Base-by-base conservation (phyloP, 30 jellyfish, hydroid and myxozoan species). In the Sanderia malayensis region DNA sequence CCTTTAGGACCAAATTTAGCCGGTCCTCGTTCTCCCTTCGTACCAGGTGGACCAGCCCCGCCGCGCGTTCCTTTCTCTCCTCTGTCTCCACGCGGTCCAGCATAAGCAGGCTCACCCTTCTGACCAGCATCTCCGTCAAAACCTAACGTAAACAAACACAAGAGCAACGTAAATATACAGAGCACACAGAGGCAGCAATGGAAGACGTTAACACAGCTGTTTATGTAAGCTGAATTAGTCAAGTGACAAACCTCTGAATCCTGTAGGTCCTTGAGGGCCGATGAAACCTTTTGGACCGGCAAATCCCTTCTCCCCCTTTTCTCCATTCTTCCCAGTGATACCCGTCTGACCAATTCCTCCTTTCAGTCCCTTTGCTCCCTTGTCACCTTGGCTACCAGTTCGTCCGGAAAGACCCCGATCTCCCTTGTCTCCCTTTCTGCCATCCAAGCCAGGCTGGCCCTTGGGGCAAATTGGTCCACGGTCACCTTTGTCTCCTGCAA, bases 381-480 rank as follows among this genome's bases (percentile, higher is more conserved):
- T 71, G 47, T 0, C 45, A 18, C 94, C 94, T 46, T 22, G 24
- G 0, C 46, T 52, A 32, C 95, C 94, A 17, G 82, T 18, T 28
- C 78, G 61, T 2, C 94, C 95, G 7, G 46, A 44, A n/a, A 69
- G 71, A 4, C 96, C 96, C 17, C 23, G 31, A 6, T 20, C 77
- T 24, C 96, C 96, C 30, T 31, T 46, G 2, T 77, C 85, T 46
- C 96, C 96, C 61, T 78, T 65, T 46, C 21, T 29, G 20, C 96
- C 96, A 21, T 65, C 79, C 18, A 10, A 25, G 1, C 96, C 96
- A 41, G 96, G 85, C 22, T 83, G 89, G 26, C 96, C 96, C 27
- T 74, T 74, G 20, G 75, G 65, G 45, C 86, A 74, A 1, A 55
- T 26, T 17, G 96, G 89, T 31, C 96, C 96, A 19, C 83, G 81